Conservation (phyloP, 2,113 vertebrate genomes). For the Cairina moschata region DNA sequence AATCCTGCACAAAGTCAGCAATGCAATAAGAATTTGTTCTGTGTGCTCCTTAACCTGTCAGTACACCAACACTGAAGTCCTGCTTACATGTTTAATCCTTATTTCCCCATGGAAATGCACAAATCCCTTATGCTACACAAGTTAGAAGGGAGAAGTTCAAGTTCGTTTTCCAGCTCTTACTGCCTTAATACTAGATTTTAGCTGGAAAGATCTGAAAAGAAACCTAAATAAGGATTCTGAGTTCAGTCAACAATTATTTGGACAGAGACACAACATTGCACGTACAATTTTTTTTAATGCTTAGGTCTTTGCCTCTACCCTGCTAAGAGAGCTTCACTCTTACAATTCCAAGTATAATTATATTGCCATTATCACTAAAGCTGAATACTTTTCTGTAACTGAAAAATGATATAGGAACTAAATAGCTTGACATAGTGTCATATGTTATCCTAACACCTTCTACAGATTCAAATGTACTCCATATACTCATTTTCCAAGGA, state of each 20-base stretch:
- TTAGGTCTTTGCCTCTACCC: not conserved
- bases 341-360: conserved; percentile 8
- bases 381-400: conserved; percentile 32
- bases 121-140: not conserved
- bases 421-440: conserved; percentile 18
- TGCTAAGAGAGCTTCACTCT: conserved; percentile 12
- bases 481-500: conserved; percentile 8
- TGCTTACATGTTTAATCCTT: not conserved
- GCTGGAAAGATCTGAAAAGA: not conserved
- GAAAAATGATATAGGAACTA: conserved; percentile 60
- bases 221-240: not conserved
- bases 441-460: conserved; percentile 43
- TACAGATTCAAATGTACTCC: not conserved
- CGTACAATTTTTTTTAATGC: not conserved
- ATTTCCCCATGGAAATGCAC: not conserved
- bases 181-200: not conserved
- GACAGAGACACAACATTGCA: not conserved
- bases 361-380: conserved; percentile 34
- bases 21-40: not conserved
- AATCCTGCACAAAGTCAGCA: not conserved
- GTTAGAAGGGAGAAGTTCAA: rapidly evolving
- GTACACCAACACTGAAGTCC: not conserved
- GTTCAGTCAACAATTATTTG: not conserved
- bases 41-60: not conserved
- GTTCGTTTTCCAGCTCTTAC: not conserved